Conservation (phyloP, 2,797 vertebrate species). For the Enteromius mattozi region DNA sequence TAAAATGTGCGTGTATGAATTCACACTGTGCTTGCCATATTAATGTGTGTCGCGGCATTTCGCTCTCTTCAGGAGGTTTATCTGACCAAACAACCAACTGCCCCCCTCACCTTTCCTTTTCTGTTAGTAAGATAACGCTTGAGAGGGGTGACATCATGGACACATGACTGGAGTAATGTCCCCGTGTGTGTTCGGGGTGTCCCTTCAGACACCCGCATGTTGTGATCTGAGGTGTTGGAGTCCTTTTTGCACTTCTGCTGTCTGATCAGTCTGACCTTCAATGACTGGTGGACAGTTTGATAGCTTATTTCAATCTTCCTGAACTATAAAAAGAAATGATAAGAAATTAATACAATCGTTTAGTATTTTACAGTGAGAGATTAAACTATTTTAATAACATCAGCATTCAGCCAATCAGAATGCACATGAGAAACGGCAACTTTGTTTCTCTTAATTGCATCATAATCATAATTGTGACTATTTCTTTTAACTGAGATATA, state of each 20-base stretch:
- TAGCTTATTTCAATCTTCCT: neutral
- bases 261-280: conserved; percentile 15
- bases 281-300: neutral
- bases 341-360: neutral
- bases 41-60: conserved; percentile 33
- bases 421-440: neutral
- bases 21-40: neutral
- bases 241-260: neutral
- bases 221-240: neutral
- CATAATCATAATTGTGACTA: neutral
- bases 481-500: neutral
- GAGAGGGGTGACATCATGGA: conserved; percentile 34
- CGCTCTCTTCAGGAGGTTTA: conserved; percentile 43
- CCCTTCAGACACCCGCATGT: neutral
- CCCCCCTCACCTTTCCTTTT: conserved; percentile 11
- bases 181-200: neutral
- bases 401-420: neutral
- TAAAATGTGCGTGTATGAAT: conserved; percentile 30
- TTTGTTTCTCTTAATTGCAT: neutral
- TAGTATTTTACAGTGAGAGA: neutral
- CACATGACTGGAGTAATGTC: conserved; percentile 25
- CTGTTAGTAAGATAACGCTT: conserved; percentile 51
- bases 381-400: neutral
- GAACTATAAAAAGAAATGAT: neutral
- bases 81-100: conserved; percentile 27